phyloP scores from a whole-genome alignment of 2,888 invertebrate species.

The Luffia ferchaultella region DNA sequence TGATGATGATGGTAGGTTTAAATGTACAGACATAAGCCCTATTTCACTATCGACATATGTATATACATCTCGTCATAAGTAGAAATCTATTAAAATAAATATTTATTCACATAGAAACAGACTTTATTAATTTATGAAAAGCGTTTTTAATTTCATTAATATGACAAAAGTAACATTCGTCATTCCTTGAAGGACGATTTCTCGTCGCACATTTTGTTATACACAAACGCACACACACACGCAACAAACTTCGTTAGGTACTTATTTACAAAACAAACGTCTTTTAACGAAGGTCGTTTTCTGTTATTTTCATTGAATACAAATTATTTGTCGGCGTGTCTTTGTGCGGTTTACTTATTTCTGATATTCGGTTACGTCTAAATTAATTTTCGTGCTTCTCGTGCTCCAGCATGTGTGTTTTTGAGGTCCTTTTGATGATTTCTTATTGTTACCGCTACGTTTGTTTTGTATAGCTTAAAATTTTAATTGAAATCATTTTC shows the following conservation, averaged over 20 bases:
- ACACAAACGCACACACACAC: background rate
- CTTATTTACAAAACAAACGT: slow-evolving; percentile 27
- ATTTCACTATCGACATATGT: too few species aligned
- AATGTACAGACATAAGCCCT: too few species aligned
- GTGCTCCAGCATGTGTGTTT: background rate
- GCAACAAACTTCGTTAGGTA: slow-evolving; percentile 15
- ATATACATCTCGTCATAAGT: too few species aligned
- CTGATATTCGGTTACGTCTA: slow-evolving; percentile 39
- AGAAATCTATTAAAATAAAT: too few species aligned
- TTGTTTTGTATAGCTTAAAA: background rate
- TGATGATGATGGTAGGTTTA: too few species aligned
- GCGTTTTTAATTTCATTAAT: too few species aligned
- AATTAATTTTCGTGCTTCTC: slow-evolving; percentile 35
- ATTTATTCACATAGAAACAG: too few species aligned
- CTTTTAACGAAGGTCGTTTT: slow-evolving; percentile 20
- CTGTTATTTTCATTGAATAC: slow-evolving; percentile 36
- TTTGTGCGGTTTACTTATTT: slow-evolving; percentile 42
- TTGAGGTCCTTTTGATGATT: slow-evolving; percentile 5
- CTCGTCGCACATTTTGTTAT: too few species aligned
- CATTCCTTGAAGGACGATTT: too few species aligned
- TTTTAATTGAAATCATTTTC: background rate
- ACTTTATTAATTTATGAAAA: too few species aligned
- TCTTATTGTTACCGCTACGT: background rate
- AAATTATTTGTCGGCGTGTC: slow-evolving; percentile 18
- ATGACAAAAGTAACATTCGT: too few species aligned